Conservation (phyloP, 2,113 vertebrate species). For the Lucifuga dentata region DNA sequence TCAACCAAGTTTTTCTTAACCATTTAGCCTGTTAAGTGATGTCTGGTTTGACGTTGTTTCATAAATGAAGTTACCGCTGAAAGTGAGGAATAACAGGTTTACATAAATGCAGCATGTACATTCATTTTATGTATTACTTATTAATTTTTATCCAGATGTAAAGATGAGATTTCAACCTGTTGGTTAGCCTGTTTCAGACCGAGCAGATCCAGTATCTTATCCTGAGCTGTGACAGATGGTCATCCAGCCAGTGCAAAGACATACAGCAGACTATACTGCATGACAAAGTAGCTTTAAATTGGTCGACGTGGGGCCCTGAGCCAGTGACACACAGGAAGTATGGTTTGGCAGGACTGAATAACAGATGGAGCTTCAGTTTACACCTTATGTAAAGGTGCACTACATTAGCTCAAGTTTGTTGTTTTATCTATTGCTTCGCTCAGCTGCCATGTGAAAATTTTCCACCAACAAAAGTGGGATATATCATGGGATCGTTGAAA, state of each 20-base stretch:
- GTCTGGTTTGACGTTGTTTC: no score
- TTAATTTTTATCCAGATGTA: background rate
- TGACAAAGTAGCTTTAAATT: conserved; percentile 37
- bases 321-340: conserved; percentile 8
- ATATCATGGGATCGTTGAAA: no score
- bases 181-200: background rate
- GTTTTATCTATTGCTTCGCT: background rate
- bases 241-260: conserved; percentile 15
- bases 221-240: conserved; percentile 12
- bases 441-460: background rate
- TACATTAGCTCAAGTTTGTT: conserved; percentile 6
- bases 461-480: no score
- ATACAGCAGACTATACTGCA: conserved; percentile 5
- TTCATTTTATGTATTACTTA: background rate
- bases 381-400: conserved; percentile 16
- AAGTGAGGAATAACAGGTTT: no score
- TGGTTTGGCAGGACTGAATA: conserved; percentile 33
- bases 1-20: no score
- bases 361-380: conserved; percentile 31
- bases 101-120: no score
- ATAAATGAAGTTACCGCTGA: no score
- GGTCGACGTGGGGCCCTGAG: conserved; percentile 24
- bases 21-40: no score
- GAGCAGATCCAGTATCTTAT: background rate
- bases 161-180: background rate